Conservation (phyloP, 2,888 invertebrate species). For the Orthonevra nobilis region DNA sequence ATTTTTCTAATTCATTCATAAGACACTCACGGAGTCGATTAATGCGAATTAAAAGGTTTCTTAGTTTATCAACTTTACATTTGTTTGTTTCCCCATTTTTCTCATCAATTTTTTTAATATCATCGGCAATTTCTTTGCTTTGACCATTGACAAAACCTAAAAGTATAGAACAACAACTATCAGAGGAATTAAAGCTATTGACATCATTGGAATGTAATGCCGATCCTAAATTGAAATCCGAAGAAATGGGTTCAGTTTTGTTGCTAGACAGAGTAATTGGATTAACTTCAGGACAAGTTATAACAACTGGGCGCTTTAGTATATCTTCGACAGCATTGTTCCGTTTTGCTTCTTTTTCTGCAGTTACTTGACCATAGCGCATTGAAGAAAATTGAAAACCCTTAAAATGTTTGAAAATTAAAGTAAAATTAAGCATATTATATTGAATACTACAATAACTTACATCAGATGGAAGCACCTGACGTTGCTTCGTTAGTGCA, state of each 20-base stretch:
- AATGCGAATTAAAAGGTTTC: constrained; percentile 74
- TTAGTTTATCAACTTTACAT: constrained; percentile 73
- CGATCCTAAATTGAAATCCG: constrained; percentile 28
- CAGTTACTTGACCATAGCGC: constrained; percentile 79
- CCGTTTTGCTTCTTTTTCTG: constrained; percentile 81
- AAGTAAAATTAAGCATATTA: too few relatives aligned
- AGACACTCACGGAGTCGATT: constrained; percentile 75
- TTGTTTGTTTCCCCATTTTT: constrained; percentile 60
- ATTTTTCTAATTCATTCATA: constrained; percentile 74
- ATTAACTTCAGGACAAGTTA: constrained; percentile 77
- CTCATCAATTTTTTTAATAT: constrained; percentile 73
- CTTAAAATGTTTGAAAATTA: too few relatives aligned
- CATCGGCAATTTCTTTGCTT: constrained; percentile 75
- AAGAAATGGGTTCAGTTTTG: background rate
- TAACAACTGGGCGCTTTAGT: constrained; percentile 76
- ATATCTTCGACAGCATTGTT: constrained; percentile 81
- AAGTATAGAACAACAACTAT: constrained; percentile 77
- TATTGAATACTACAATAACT: constrained; percentile 26
- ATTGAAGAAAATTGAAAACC: constrained; percentile 80
- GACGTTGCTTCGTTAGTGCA: constrained; percentile 78
- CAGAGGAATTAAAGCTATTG: constrained; percentile 71
- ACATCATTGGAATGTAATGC: constrained; percentile 1
- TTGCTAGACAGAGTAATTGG: background rate
- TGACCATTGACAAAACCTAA: constrained; percentile 78
- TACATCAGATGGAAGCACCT: constrained; percentile 74